phyloP scores from a whole-genome alignment of 2,797 vertebrate species.

The Pangasius djambal region DNA sequence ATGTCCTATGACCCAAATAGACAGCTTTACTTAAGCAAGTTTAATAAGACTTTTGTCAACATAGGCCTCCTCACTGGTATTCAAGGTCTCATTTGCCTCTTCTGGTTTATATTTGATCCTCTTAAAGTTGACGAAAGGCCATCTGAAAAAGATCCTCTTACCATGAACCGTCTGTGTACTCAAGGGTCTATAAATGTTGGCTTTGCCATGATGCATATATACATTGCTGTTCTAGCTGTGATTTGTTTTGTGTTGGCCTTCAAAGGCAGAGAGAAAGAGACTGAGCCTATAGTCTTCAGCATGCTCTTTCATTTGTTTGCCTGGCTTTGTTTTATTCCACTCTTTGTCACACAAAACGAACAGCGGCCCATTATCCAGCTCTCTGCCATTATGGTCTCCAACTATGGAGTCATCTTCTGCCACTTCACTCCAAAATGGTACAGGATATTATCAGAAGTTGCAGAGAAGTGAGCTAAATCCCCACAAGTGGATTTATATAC shows the following conservation, averaged over 20 bases:
- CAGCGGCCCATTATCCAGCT: slow-evolving; percentile 62
- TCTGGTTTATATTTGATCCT: slow-evolving; percentile 67
- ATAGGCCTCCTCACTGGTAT: slow-evolving; percentile 51
- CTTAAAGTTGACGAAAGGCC: slow-evolving; percentile 32
- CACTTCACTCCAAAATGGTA: slow-evolving; percentile 71
- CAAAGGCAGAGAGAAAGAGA: slow-evolving; percentile 69
- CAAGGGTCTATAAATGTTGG: slow-evolving; percentile 61
- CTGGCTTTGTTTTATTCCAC: slow-evolving; percentile 73
- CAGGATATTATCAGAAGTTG: slow-evolving; percentile 53
- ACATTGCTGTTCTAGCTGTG: slow-evolving; percentile 68
- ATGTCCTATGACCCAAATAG: slow-evolving; percentile 55
- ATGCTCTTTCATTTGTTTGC: slow-evolving; percentile 75
- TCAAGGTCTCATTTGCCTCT: slow-evolving; percentile 66
- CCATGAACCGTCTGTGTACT: slow-evolving; percentile 54
- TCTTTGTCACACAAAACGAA: slow-evolving; percentile 64
- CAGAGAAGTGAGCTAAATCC: background rate
- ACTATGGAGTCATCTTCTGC: slow-evolving; percentile 72
- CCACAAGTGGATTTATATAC: background rate
- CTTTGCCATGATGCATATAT: slow-evolving; percentile 68
- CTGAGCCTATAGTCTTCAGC: slow-evolving; percentile 69
- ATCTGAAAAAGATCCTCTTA: background rate
- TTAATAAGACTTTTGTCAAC: slow-evolving; percentile 63
- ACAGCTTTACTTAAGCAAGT: slow-evolving; percentile 46
- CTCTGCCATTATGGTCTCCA: slow-evolving; percentile 72
- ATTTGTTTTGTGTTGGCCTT: slow-evolving; percentile 69